Evolutionary conservation across 1,140 invertebrate genomes (phyloP), one percentile per base, ranked within the genome.

Genomic region (Anoplophora glabripennis): DNA sequence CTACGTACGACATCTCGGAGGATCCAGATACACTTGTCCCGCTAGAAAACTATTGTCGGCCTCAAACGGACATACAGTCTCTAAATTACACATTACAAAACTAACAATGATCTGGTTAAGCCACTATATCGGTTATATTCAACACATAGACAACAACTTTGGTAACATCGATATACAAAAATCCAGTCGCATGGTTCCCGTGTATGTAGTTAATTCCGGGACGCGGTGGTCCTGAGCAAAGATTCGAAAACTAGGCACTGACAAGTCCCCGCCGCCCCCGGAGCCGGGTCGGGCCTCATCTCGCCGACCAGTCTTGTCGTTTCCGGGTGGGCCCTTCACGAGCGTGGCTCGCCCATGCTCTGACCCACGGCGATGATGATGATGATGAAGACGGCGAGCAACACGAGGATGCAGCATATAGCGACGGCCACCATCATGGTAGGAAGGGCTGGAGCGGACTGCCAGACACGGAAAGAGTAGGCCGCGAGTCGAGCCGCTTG

Each of bases 301-400:
- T 8, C n/a, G 21, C 11, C 5, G 12, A 4, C n/a, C 35, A 42
- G 41, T n/a, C 8, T 35, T n/a, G n/a, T 45, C 7, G 10, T 4
- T 33, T 17, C 17, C 18, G n/a, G 9, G 47, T 17, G 18, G 9
- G 18, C 17, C n/a, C 14, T 57, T 54, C 35, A 53, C 11, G 36
- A 38, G 11, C 56, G 60, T 17, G 69, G 69, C 15, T 68, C 64
- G 67, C 81, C 80, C 65, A 87, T 84, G 66, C 83, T 83, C 75
- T 88, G 86, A 7, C 87, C 87, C 34, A 89, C 83, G 35, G 89
- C 85, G 61, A 89, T 88, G 75, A 89, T 89, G 69, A 89, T 81
- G 46, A 89, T 80, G 58, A 89, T 89, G 79, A 89, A 89, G 56
- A 89, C 86, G 57, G 84, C 82, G 66, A 89, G 78, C 57, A 89